Evolutionary conservation across 2,888 invertebrate genomes (phyloP).

Genomic region (Pharmacophagus antenor): DNA sequence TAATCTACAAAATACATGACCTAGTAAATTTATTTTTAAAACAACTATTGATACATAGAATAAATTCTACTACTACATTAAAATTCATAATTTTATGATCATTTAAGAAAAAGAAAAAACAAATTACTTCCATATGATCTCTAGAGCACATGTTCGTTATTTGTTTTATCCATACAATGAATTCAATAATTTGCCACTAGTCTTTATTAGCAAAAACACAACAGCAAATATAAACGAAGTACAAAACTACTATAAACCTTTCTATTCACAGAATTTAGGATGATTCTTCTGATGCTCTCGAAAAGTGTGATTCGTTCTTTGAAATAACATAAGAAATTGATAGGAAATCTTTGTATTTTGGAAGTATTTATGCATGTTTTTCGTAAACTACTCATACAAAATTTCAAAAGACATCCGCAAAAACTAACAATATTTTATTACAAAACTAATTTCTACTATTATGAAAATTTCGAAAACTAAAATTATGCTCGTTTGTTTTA

Average conservation of each 20-base stretch:
- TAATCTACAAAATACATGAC: slow-evolving; percentile 19
- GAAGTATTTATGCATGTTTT: too few species aligned
- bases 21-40: neutral
- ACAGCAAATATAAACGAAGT: too few species aligned
- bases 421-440: neutral
- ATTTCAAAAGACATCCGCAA: neutral
- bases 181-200: too few species aligned
- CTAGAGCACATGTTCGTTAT: too few species aligned
- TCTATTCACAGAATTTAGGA: neutral
- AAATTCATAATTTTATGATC: neutral
- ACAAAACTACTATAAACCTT: neutral
- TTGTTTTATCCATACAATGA: too few species aligned
- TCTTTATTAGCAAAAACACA: too few species aligned
- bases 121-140: too few species aligned
- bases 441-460: slow-evolving; percentile 18
- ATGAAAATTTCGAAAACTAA: slow-evolving; percentile 1
- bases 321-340: too few species aligned
- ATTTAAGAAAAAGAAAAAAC: too few species aligned
- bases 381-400: neutral
- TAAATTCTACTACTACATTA: slow-evolving; percentile 7
- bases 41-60: slow-evolving; percentile 5
- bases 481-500: neutral
- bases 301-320: too few species aligned
- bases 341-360: too few species aligned
- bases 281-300: too few species aligned